Percentiles rank a stretch among this genome's conserved stretches.
phyloP scores from a whole-genome alignment of 1,140 invertebrate species.

The Bombus terrestris region DNA sequence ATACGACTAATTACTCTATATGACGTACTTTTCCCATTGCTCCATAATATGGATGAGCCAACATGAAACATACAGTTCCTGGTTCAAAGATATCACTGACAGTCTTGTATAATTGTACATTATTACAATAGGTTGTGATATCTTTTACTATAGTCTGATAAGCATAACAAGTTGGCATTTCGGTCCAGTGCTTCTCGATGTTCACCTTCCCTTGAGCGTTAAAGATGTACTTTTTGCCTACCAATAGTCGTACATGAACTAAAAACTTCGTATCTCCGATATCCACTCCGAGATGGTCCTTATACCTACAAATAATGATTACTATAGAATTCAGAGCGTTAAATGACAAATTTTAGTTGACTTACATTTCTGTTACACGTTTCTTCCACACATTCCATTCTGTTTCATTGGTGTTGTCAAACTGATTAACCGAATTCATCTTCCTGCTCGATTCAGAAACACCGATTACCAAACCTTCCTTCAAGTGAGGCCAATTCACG shows the following conservation, averaged over 20 bases:
- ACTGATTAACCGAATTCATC: conserved; percentile 37
- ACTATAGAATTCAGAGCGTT: not conserved
- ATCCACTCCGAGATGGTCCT: conserved; percentile 87
- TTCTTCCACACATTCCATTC: conserved; percentile 59
- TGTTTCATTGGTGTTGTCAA: conserved; percentile 47
- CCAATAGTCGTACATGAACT: conserved; percentile 88
- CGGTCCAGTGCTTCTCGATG: conserved; percentile 88
- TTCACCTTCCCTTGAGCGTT: conserved; percentile 84
- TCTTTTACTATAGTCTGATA: conserved; percentile 87
- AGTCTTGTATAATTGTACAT: conserved; percentile 79
- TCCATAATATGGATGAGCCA: conserved; percentile 92
- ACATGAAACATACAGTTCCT: conserved; percentile 88
- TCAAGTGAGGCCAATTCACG: conserved; percentile 95
- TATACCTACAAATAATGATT: conserved; percentile 82
- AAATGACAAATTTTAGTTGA: conserved; percentile 74
- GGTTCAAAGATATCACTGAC: conserved; percentile 89
- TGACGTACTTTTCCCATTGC: conserved; percentile 86
- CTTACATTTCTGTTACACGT: conserved; percentile 67
- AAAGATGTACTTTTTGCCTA: conserved; percentile 86
- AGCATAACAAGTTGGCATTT: conserved; percentile 84
- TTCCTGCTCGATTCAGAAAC: conserved; percentile 64
- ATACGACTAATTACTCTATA: not conserved
- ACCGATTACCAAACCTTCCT: conserved; percentile 84
- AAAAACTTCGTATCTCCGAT: conserved; percentile 88
- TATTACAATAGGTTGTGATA: conserved; percentile 83